These are phyloP conservation scores for Recurvirostra avosetta DNA, from an alignment of 2,113 vertebrate species.

Conservation along the genomic window DNA sequence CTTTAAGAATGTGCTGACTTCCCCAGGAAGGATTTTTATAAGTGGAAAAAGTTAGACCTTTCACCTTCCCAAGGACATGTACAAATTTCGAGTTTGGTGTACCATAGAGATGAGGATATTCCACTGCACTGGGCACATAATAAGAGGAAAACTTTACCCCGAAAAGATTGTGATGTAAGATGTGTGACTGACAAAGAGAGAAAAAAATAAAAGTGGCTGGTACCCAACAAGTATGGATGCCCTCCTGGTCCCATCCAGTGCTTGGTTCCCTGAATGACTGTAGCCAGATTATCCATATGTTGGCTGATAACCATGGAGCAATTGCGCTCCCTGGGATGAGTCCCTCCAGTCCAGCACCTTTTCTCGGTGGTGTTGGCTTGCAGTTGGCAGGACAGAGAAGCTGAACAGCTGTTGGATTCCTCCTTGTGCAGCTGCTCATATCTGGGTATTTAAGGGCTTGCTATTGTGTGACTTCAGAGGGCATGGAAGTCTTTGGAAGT, in stretches of 20 bases:
- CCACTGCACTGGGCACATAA: neutral
- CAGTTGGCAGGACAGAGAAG: neutral
- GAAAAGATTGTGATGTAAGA: neutral
- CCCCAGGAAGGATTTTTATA: neutral
- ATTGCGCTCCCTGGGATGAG: neutral
- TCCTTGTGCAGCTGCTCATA: constrained; percentile 37
- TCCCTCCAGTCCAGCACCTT: neutral
- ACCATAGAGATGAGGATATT: neutral
- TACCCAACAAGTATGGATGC: rapidly evolving
- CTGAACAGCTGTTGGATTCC: constrained; percentile 48
- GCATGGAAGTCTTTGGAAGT: neutral
- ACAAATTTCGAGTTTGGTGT: neutral
- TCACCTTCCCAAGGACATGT: neutral
- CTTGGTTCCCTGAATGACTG: neutral
- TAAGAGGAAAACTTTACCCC: neutral
- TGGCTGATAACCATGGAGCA: neutral
- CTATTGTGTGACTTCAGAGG: neutral
- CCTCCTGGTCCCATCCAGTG: neutral
- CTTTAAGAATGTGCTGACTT: neutral
- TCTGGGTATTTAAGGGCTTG: neutral
- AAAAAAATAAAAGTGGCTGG: neutral
- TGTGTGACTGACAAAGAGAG: neutral
- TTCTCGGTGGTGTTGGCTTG: neutral
- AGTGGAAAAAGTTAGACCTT: neutral
- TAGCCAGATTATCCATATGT: rapidly evolving